Conservation (phyloP, 2,797 vertebrate species). For the Pelobates cultripes region DNA sequence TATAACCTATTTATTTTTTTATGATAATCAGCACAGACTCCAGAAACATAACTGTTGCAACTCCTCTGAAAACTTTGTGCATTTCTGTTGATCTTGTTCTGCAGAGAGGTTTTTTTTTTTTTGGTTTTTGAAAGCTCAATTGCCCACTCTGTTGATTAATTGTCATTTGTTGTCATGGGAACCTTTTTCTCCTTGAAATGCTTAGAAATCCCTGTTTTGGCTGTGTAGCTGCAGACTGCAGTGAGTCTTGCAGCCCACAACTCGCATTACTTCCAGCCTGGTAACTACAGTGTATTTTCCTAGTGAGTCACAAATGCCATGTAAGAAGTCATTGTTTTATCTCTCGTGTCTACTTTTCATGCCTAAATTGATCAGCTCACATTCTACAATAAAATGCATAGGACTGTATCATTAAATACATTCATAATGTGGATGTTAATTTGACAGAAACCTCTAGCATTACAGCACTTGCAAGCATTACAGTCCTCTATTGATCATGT, state of each 20-base stretch:
- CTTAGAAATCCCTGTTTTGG: conserved; percentile 47
- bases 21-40: no score
- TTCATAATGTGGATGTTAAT: not conserved
- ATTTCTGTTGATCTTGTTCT: not conserved
- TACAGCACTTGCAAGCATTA: not conserved
- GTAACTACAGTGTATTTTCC: conserved; percentile 39
- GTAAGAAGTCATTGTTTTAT: not conserved
- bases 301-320: conserved; percentile 35
- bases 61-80: conserved; percentile 2
- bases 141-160: conserved; percentile 31
- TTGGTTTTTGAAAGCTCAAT: not conserved
- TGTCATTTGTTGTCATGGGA: conserved; percentile 34
- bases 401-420: not conserved
- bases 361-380: not conserved
- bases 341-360: not conserved
- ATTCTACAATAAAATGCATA: not conserved
- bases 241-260: conserved; percentile 26
- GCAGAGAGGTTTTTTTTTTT: not conserved
- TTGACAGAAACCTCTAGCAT: not conserved
- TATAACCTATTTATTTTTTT: no score
- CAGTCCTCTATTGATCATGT: not conserved
- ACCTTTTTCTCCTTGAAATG: conserved; percentile 28
- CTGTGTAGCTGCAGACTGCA: conserved; percentile 34
- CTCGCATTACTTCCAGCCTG: conserved; percentile 44
- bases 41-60: not conserved